These are phyloP conservation scores for Chalcosyrphus nemorum DNA, from an alignment of 2,888 invertebrate genomes.

Conservation along the genomic window DNA sequence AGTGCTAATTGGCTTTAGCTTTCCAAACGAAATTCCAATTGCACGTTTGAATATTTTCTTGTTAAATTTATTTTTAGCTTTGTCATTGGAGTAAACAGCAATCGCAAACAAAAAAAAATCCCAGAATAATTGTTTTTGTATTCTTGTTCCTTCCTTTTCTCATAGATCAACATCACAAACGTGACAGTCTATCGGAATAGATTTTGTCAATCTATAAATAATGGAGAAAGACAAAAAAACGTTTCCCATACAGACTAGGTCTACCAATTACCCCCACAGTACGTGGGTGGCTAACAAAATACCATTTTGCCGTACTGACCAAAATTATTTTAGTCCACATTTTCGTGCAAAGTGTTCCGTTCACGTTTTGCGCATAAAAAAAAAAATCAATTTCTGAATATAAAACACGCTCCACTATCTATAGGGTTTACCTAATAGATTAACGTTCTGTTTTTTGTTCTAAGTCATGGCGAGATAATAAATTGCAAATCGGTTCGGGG, in stretches of 20 bases:
- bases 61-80: not conserved
- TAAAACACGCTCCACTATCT: not conserved
- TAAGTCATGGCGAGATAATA: not conserved
- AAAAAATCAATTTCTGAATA: slow-evolving; percentile 3
- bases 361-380: not conserved
- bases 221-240: not conserved
- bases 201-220: slow-evolving; percentile 23
- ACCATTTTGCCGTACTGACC: not conserved
- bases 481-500: not conserved
- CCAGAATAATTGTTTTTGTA: not conserved
- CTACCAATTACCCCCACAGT: not conserved
- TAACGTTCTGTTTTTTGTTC: not conserved
- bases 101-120: too few relatives aligned
- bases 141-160: not conserved
- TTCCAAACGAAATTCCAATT: not conserved
- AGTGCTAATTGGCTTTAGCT: not conserved
- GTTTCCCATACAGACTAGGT: not conserved
- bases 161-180: not conserved
- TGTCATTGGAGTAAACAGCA: not conserved
- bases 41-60: not conserved
- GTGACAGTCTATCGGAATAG: slow-evolving; percentile 30
- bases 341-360: not conserved
- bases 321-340: not conserved
- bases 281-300: slow-evolving; percentile 1
- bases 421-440: not conserved